Percentiles rank a stretch among this genome's conserved stretches.
Evolutionary conservation across 1,140 invertebrate species (phyloP).

Genomic region (Drosophila eugracilis): DNA sequence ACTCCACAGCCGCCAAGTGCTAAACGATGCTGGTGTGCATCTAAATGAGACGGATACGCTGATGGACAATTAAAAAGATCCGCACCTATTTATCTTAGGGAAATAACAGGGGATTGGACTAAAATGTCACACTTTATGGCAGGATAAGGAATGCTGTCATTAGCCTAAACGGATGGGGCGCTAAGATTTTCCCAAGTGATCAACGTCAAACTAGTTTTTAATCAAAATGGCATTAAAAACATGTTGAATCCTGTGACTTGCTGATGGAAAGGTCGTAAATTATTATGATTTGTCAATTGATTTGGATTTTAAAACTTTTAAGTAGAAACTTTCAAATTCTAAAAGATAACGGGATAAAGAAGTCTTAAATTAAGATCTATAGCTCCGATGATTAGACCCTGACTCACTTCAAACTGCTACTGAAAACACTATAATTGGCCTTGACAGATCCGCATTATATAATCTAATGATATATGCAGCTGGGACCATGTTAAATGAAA

Average conservation of each 20-base stretch:
- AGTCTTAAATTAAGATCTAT: neutral
- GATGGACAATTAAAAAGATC: constrained; percentile 32
- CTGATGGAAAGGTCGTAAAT: too few species aligned
- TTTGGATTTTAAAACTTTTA: too few species aligned
- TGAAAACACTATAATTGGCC: neutral
- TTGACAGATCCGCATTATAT: constrained; percentile 6
- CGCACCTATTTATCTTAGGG: neutral
- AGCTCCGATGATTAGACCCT: neutral
- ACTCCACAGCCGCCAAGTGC: constrained; percentile 32
- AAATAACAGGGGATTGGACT: neutral
- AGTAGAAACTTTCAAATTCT: too few species aligned
- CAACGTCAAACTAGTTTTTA: too few species aligned
- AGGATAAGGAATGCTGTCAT: neutral
- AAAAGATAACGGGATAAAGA: too few species aligned
- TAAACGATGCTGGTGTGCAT: constrained; percentile 62
- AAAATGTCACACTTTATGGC: neutral
- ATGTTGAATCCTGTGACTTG: too few species aligned
- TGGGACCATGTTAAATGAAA: constrained; percentile 10
- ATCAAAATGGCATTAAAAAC: too few species aligned
- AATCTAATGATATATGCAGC: constrained; percentile 6
- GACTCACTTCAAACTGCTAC: neutral
- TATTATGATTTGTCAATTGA: too few species aligned
- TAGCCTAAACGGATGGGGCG: neutral
- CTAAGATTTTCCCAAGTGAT: neutral
- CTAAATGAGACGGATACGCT: constrained; percentile 40